These are phyloP conservation scores for Pangasianodon hypophthalmus DNA, from an alignment of 2,113 vertebrate genomes.

Conservation along the genomic window DNA sequence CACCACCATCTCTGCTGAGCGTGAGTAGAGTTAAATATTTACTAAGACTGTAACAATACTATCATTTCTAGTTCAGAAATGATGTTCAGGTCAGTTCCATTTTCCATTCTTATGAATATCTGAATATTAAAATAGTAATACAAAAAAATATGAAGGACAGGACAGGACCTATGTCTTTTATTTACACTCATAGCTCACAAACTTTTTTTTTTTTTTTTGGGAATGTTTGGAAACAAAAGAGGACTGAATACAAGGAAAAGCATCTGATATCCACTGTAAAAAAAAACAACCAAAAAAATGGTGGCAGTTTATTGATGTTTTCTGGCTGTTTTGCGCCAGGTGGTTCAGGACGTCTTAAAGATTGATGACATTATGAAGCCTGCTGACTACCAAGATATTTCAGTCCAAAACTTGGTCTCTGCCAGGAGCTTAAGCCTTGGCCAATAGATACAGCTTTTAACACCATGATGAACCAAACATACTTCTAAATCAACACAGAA, in stretches of 20 bases:
- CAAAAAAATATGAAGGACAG: not conserved
- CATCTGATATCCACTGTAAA: not conserved
- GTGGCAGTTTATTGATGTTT: not conserved
- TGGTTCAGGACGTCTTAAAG: not conserved
- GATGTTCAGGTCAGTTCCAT: not conserved
- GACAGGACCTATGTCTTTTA: not conserved
- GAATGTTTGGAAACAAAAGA: not conserved
- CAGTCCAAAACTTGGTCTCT: not conserved
- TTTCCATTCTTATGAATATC: not conserved
- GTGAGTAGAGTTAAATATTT: constrained; percentile 56
- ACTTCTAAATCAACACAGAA: not conserved
- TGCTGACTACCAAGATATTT: not conserved
- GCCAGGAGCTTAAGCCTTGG: not conserved
- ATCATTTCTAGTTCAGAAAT: not conserved
- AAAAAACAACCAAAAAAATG: too few species aligned
- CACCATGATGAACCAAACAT: not conserved
- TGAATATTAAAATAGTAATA: not conserved
- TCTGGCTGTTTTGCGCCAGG: not conserved
- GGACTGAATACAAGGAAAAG: not conserved
- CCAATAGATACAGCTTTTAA: not conserved
- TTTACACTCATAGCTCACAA: not conserved
- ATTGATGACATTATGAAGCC: not conserved
- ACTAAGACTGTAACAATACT: not conserved
- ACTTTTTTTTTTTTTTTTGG: not conserved
- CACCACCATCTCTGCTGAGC: constrained; percentile 80